Evolutionary conservation across 2,113 vertebrate genomes (phyloP).

Genomic region (Mungos mungo): DNA sequence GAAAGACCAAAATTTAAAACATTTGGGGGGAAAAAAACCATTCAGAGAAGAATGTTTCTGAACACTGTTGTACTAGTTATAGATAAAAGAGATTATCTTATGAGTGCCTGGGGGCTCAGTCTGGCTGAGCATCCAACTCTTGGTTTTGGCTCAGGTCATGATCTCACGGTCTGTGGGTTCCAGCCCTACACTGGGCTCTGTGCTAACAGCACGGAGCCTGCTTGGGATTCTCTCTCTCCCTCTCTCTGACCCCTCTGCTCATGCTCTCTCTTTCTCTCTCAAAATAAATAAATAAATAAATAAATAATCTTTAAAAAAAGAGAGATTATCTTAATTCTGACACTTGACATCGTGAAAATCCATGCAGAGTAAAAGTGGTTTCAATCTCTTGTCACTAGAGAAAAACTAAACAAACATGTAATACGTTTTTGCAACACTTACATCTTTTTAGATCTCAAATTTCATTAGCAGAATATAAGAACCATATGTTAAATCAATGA

Average conservation of each 20-base stretch:
- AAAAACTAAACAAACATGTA: conserved; percentile 58
- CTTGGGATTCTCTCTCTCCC: too few relatives aligned
- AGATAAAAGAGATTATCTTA: conserved; percentile 72
- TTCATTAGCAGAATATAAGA: conserved; percentile 63
- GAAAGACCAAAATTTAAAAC: conserved; percentile 58
- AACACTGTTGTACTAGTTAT: conserved; percentile 62
- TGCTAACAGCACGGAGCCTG: too few relatives aligned
- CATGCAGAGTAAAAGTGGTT: conserved; percentile 69
- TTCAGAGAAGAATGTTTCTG: conserved; percentile 42
- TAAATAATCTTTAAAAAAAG: neutral
- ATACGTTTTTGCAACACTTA: conserved; percentile 35
- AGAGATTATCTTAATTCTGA: conserved; percentile 76
- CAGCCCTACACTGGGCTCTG: too few relatives aligned
- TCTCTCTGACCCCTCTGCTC: too few relatives aligned
- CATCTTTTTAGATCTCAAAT: conserved; percentile 57
- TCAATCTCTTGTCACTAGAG: conserved; percentile 39
- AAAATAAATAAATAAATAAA: too few relatives aligned
- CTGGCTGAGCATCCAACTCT: too few relatives aligned
- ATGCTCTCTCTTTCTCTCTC: too few relatives aligned
- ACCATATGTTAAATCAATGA: conserved; percentile 59
- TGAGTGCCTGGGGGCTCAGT: too few relatives aligned
- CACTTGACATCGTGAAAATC: conserved; percentile 47
- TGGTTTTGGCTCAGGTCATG: too few relatives aligned
- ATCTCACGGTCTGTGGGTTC: too few relatives aligned
- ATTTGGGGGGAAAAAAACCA: conserved; percentile 41